These are phyloP conservation scores for Guaruba guarouba DNA, from an alignment of 2,113 vertebrate genomes.

Conservation along the genomic window DNA sequence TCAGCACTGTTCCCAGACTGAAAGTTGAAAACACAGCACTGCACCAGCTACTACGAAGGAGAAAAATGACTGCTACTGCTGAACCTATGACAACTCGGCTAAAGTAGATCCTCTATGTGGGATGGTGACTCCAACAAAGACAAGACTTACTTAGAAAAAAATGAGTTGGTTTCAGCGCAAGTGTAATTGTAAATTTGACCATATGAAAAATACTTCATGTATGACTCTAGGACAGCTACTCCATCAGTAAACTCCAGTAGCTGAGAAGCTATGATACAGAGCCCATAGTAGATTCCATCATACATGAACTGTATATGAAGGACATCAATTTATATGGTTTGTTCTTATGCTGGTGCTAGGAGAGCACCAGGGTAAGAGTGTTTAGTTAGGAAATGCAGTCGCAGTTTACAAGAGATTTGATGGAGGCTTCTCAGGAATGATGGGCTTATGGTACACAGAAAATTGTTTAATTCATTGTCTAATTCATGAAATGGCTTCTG, in stretches of 20 bases:
- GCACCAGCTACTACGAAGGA: too few relatives aligned
- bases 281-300: background rate
- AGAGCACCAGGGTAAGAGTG: background rate
- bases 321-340: background rate
- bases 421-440: background rate
- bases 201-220: background rate
- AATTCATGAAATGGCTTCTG: background rate
- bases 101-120: background rate
- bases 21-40: too few relatives aligned
- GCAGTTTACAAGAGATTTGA: background rate
- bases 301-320: accelerated
- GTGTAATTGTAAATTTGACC: background rate
- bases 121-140: background rate
- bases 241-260: background rate
- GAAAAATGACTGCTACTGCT: too few relatives aligned
- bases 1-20: too few relatives aligned
- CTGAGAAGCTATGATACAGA: background rate
- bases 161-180: background rate
- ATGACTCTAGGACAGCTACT: background rate
- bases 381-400: background rate
- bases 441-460: background rate
- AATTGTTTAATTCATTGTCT: background rate
- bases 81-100: background rate
- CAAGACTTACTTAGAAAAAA: background rate
- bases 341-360: background rate